Conservation (phyloP, 2,113 vertebrate genomes). For the Albula glossodonta region DNA sequence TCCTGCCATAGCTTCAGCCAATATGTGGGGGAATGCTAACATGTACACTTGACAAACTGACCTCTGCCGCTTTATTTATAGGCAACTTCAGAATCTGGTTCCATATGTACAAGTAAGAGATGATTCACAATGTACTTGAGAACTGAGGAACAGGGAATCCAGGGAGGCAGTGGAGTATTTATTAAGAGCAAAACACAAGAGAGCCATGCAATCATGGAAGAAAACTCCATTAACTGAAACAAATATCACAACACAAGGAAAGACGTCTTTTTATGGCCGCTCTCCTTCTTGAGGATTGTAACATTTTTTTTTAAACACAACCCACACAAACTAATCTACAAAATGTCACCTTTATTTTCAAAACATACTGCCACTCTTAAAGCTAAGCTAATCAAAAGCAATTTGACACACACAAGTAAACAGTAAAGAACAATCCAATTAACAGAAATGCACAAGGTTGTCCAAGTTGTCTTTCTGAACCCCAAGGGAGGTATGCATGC, state of each 20-base stretch:
- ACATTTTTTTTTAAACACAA: not conserved
- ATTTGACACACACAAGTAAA: not conserved
- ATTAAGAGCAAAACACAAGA: slow-evolving; percentile 4
- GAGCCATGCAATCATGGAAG: not conserved
- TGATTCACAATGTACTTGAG: not conserved
- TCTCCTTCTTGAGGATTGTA: not conserved
- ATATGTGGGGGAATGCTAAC: not conserved
- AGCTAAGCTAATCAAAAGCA: not conserved
- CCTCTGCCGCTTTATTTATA: not conserved
- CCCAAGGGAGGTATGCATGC: not conserved
- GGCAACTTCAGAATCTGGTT: not conserved
- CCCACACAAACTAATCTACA: not conserved
- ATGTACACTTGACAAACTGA: not conserved
- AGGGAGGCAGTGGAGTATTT: not conserved
- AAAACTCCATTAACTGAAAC: not conserved
- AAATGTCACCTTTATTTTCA: not conserved
- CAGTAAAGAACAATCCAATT: not conserved
- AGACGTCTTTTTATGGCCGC: not conserved
- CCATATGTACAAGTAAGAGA: not conserved
- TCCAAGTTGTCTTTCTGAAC: too few relatives aligned
- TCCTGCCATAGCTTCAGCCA: not conserved
- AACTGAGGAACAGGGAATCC: not conserved
- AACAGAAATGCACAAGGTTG: not conserved
- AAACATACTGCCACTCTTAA: not conserved
- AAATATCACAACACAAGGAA: not conserved